Percentiles rank a stretch among this genome's conserved stretches.
Conservation (phyloP, 2,888 invertebrate species). For the Tinea pellionella region DNA sequence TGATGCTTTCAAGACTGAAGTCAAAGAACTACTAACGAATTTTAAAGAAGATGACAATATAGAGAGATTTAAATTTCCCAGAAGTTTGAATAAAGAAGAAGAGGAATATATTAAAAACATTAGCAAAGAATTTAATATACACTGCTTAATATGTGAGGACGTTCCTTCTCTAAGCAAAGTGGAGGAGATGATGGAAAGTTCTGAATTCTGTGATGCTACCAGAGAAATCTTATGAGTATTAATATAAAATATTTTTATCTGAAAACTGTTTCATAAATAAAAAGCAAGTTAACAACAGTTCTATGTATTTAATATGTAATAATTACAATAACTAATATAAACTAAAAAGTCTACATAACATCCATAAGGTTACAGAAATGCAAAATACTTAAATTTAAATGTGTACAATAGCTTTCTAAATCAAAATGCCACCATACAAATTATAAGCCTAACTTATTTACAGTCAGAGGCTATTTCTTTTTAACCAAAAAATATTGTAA, state of each 20-base stretch:
- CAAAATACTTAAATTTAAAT: background rate
- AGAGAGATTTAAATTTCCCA: conserved; percentile 57
- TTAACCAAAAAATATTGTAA: background rate
- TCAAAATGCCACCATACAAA: background rate
- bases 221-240: no score
- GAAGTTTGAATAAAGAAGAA: conserved; percentile 51
- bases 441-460: background rate
- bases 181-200: background rate
- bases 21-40: conserved; percentile 50
- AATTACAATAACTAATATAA: conserved; percentile 55
- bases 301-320: conserved; percentile 58
- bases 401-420: background rate
- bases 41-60: conserved; percentile 52
- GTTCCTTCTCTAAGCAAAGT: conserved; percentile 26
- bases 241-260: no score
- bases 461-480: background rate
- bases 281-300: conserved; percentile 40
- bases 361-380: background rate
- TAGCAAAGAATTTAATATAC: conserved; percentile 56
- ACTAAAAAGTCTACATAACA: conserved; percentile 29
- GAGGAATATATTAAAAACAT: conserved; percentile 51
- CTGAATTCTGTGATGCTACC: no score
- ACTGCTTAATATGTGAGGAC: conserved; percentile 36
- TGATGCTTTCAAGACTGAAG: conserved; percentile 48
- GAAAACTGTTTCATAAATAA: no score